Base-by-base conservation (phyloP, 1,140 invertebrate genomes). In the Macrotrachela quadricornifera region DNA sequence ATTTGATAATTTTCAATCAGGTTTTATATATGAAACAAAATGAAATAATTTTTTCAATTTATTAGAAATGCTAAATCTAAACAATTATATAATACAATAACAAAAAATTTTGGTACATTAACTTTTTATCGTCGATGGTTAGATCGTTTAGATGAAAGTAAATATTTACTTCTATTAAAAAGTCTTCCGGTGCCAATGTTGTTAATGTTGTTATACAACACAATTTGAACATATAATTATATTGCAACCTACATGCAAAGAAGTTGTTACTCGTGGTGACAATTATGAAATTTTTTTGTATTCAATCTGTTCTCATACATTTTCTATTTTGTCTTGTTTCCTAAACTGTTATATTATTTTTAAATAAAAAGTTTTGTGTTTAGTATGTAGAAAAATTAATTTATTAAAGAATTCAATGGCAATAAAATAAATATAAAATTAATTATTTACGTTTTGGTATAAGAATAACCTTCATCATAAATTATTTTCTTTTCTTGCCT, bases 161-260 rank as follows among this genome's bases (percentile, higher is more conserved):
- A 94, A 64, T 99, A 99, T 71, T 80, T 96, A 59, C 90, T 96
- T 83, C 87, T 88, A 6, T 71, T 99, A 10, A 97, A 97, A 67
- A 92, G 99, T 75, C 74, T 99, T 95, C 87, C 71, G 91, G 97
- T 63, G 59, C 61, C 18, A 67, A 68, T 17, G 83, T 94, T 43
- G 82, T 99, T 0, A 86, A 94, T 62, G 92, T 52, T 91, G 82
- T 66, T 99, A 96, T 70, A 99, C 92, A 0, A 94, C 94, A 46
- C 94, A 99, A 70, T 99, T 85, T 68, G 94, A 99, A 68, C 94
- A 99, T 70, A 99, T 94, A 1, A 85, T 99, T 61, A 78, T 99
- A 46, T 74, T 99, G 45, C 76, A 92, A 62, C 92, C 94, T 13
- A 95, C 91, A 0, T 97, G 90, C 74, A 99, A 99, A 71, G 94